Conservation (phyloP, 2,113 vertebrate genomes). For the Mus musculus region GRCm39 chr5:143277001-143277500, state of each 20-base stretch:
- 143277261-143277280: background rate
- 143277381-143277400: background rate
- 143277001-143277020: background rate
- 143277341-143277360: background rate
- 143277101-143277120: background rate
- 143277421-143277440: background rate
- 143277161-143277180: background rate
- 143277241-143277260: background rate
- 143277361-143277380: background rate
- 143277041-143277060: background rate
- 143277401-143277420: background rate
- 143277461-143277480: background rate
- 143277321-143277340: background rate
- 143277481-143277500: background rate
- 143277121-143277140: background rate
- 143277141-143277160: background rate
- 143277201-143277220: background rate
- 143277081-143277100: background rate
- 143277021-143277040: background rate
- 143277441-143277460: background rate
- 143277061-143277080: background rate
- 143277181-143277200: background rate
- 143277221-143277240: constrained; percentile 14
- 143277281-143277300: background rate
- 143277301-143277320: background rate